These are phyloP conservation scores for Priocnemis perturbator DNA, from an alignment of 2,888 invertebrate species.

Conservation along the genomic window DNA sequence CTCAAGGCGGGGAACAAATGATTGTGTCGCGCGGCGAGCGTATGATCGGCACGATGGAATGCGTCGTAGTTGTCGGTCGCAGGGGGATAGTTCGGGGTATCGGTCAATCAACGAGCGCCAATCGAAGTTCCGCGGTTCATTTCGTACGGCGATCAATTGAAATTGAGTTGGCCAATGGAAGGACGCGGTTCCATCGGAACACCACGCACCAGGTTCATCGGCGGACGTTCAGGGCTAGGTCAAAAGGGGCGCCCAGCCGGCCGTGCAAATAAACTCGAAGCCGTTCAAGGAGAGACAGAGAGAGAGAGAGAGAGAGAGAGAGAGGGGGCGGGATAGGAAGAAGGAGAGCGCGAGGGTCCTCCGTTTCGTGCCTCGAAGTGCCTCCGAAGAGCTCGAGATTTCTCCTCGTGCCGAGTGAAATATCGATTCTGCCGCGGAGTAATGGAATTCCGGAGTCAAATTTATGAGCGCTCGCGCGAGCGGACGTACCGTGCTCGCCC, in stretches of 20 bases:
- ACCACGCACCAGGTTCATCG: no score
- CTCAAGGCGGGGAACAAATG: no score
- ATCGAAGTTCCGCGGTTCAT: not conserved
- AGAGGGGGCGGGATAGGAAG: not conserved
- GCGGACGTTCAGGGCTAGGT: conserved; percentile 1
- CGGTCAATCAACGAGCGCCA: no score
- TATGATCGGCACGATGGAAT: no score
- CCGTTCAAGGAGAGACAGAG: conserved; percentile 10
- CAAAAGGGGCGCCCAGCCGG: conserved; percentile 24
- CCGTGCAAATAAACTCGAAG: conserved; percentile 45
- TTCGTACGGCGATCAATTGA: not conserved
- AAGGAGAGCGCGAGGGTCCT: not conserved
- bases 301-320: conserved; percentile 1
- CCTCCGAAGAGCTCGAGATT: conserved; percentile 24
- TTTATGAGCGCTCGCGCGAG: conserved; percentile 62
- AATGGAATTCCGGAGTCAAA: conserved; percentile 70
- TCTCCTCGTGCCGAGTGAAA: conserved; percentile 30
- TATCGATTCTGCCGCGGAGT: conserved; percentile 53
- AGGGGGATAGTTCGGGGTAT: no score
- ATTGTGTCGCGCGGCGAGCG: no score
- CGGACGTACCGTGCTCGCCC: conserved; percentile 32
- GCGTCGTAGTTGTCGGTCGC: no score
- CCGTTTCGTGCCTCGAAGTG: conserved; percentile 22
- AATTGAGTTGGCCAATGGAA: not conserved
- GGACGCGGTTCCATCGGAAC: no score